A percentile compares a stretch with the other conserved stretches of the same genome.
phyloP scores from a whole-genome alignment of 2,113 vertebrate species.

The Leptodactylus fuscus region DNA sequence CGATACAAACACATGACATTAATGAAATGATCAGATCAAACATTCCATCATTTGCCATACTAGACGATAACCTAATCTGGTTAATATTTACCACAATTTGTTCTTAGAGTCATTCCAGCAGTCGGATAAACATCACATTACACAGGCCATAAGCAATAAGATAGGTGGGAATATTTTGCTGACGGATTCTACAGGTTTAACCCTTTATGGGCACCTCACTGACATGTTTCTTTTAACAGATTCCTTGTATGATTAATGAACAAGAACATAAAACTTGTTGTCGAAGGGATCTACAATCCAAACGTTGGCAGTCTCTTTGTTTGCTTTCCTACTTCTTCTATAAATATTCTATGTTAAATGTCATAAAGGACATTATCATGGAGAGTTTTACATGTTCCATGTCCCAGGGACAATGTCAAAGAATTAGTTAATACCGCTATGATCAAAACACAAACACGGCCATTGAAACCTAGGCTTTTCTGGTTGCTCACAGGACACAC shows the following conservation, averaged over 20 bases:
- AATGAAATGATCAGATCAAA: background rate
- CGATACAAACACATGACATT: no score
- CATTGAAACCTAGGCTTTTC: background rate
- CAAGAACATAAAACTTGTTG: background rate
- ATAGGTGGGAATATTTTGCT: no score
- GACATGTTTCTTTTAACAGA: background rate
- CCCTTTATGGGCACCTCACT: background rate
- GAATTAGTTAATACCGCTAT: background rate
- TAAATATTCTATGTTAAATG: background rate
- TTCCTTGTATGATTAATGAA: background rate
- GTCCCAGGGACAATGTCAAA: slow-evolving; percentile 35
- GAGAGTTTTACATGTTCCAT: background rate
- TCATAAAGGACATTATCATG: background rate
- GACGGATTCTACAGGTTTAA: no score
- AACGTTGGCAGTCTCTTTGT: background rate
- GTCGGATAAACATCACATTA: no score
- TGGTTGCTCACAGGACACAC: slow-evolving; percentile 30
- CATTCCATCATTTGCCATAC: background rate
- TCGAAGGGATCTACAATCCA: background rate
- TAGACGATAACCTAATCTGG: background rate
- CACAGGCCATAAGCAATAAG: no score
- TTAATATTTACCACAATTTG: no score
- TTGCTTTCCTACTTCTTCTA: background rate
- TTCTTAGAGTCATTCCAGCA: no score
- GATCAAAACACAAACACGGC: background rate